Evolutionary conservation across 2,888 invertebrate species (phyloP).

Genomic region (Axea sp.): DNA sequence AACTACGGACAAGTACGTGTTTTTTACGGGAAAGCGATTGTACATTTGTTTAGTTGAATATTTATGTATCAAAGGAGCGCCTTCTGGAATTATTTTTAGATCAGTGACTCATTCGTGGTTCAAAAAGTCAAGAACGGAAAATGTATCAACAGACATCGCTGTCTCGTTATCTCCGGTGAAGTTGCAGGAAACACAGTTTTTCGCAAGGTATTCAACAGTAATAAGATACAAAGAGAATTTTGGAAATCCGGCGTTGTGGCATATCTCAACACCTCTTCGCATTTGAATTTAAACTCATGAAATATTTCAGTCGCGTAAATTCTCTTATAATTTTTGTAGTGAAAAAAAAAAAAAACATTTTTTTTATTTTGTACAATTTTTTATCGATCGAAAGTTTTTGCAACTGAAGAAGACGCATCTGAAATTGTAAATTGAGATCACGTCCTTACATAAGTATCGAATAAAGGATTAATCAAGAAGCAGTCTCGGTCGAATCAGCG

Average conservation of each 20-base stretch:
- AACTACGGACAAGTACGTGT: too few species aligned
- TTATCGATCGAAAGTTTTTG: too few species aligned
- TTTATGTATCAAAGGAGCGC: slow-evolving; percentile 15
- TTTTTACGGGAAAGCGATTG: too few species aligned
- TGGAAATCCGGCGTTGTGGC: slow-evolving; percentile 12
- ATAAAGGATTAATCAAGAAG: slow-evolving; percentile 59
- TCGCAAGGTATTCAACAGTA: slow-evolving; percentile 27
- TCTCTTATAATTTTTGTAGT: too few species aligned
- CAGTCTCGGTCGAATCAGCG: slow-evolving; percentile 56
- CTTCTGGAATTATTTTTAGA: slow-evolving; percentile 32
- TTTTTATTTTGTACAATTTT: too few species aligned
- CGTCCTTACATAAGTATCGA: slow-evolving; percentile 52
- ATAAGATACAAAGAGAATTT: slow-evolving; percentile 32
- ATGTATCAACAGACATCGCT: slow-evolving; percentile 5
- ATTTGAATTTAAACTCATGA: too few species aligned
- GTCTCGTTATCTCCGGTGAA: slow-evolving; percentile 33
- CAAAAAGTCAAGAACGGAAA: slow-evolving; percentile 36
- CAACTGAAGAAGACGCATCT: too few species aligned
- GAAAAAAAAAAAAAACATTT: too few species aligned
- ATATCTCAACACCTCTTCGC: too few species aligned
- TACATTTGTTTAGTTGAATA: slow-evolving; percentile 35
- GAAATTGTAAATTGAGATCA: slow-evolving; percentile 40
- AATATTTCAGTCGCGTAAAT: too few species aligned
- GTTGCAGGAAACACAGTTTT: slow-evolving; percentile 4
- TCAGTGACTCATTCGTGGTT: slow-evolving; percentile 15